Conservation (phyloP, 2,888 invertebrate species). For the Tetragonisca angustula region DNA sequence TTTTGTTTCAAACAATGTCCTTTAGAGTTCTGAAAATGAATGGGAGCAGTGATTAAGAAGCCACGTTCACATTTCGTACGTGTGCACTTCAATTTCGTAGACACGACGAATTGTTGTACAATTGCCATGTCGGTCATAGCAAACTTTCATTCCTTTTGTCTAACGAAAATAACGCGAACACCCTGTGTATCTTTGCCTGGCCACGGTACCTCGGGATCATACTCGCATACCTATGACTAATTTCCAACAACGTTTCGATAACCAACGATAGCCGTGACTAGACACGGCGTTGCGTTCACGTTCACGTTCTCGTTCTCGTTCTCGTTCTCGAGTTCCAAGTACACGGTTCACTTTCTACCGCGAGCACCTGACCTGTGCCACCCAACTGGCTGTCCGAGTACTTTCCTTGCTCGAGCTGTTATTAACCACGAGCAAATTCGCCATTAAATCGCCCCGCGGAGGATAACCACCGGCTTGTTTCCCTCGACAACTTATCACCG, state of each 20-base stretch:
- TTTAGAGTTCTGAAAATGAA: too few relatives aligned
- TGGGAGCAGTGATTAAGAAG: too few relatives aligned
- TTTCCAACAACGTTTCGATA: conserved; percentile 43
- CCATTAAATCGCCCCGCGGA: conserved; percentile 64
- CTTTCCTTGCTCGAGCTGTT: conserved; percentile 76
- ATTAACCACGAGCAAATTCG: conserved; percentile 73
- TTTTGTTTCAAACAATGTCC: too few relatives aligned
- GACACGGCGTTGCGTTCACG: conserved; percentile 56
- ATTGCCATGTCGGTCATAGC: too few relatives aligned
- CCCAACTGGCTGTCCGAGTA: conserved; percentile 70
- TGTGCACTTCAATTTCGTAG: too few relatives aligned
- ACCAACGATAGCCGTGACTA: conserved; percentile 21
- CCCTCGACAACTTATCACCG: conserved; percentile 65
- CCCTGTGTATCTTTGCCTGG: too few relatives aligned
- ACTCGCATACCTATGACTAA: too few relatives aligned
- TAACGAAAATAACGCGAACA: too few relatives aligned
- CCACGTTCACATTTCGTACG: too few relatives aligned
- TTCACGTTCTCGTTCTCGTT: conserved; percentile 65
- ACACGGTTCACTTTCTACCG: conserved; percentile 80
- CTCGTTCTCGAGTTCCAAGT: conserved; percentile 64
- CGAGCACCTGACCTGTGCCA: conserved; percentile 68
- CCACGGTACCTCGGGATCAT: too few relatives aligned
- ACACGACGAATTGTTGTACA: too few relatives aligned
- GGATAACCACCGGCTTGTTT: conserved; percentile 68
- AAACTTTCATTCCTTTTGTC: too few relatives aligned